These are phyloP conservation scores for Chiloscyllium punctatum DNA, from an alignment of 2,797 vertebrate species.

Conservation along the genomic window DNA sequence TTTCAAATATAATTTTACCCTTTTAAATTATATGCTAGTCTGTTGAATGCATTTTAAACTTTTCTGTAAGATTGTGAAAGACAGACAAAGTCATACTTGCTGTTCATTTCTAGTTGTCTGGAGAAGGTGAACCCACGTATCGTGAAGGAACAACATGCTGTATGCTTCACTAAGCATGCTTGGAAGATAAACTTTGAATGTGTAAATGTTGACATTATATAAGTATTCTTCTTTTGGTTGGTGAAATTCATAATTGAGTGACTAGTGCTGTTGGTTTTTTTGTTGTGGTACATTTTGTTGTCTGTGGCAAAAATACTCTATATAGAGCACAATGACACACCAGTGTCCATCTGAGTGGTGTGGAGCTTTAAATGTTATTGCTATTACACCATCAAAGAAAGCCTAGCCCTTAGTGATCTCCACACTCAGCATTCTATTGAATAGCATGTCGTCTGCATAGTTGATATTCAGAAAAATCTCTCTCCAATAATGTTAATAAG, in stretches of 20 bases:
- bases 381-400: neutral
- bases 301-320: too few relatives aligned
- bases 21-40: neutral
- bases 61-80: neutral
- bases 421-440: neutral
- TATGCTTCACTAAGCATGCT: neutral
- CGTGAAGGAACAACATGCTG: neutral
- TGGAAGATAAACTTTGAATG: neutral
- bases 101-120: neutral
- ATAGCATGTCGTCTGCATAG: neutral
- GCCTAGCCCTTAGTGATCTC: neutral
- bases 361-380: neutral
- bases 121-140: neutral
- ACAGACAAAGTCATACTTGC: neutral
- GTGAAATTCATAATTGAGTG: neutral
- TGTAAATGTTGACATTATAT: neutral
- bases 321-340: neutral
- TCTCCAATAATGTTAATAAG: neutral
- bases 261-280: neutral
- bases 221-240: neutral
- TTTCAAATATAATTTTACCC: neutral
- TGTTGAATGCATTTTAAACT: neutral
- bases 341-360: neutral
- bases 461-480: neutral
- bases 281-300: neutral